Conservation (phyloP, 2,797 vertebrate genomes). For the Notoglanidium macrostoma region DNA sequence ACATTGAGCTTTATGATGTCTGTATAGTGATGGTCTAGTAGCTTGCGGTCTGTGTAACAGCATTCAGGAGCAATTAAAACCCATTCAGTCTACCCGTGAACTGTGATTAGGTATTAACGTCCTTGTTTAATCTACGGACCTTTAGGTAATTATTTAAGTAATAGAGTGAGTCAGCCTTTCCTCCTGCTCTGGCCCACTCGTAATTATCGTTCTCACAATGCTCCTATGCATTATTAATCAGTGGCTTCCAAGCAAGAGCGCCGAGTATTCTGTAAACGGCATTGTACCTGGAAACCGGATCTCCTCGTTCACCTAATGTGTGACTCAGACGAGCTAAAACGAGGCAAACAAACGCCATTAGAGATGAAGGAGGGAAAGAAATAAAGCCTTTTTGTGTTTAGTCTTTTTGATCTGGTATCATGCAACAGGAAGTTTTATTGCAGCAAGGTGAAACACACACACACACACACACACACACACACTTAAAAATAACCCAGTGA, state of each 20-base stretch:
- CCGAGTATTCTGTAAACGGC: neutral
- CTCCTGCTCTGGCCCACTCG: neutral
- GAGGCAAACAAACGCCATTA: neutral
- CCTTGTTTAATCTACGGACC: conserved; percentile 2
- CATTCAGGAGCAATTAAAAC: neutral
- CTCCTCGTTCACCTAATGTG: neutral
- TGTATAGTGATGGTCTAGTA: neutral
- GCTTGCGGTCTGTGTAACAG: too few species aligned
- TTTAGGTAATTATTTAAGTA: neutral
- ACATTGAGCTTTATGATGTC: too few species aligned
- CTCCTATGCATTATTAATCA: conserved; percentile 20
- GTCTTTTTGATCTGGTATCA: neutral
- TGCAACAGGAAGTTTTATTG: neutral
- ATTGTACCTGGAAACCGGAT: conserved; percentile 9
- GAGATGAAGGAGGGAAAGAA: too few species aligned
- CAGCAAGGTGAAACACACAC: neutral
- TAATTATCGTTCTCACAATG: neutral
- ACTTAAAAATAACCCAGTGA: neutral
- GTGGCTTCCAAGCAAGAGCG: neutral
- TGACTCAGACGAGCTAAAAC: neutral
- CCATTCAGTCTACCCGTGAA: neutral
- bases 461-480: too few species aligned
- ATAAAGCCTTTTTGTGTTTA: neutral
- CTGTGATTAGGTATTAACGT: neutral
- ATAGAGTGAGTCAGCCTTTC: conserved; percentile 7